Evolutionary conservation across 2,797 vertebrate species (phyloP), one percentile per base, ranked within the genome.

Genomic region (Spheniscus humboldti): DNA sequence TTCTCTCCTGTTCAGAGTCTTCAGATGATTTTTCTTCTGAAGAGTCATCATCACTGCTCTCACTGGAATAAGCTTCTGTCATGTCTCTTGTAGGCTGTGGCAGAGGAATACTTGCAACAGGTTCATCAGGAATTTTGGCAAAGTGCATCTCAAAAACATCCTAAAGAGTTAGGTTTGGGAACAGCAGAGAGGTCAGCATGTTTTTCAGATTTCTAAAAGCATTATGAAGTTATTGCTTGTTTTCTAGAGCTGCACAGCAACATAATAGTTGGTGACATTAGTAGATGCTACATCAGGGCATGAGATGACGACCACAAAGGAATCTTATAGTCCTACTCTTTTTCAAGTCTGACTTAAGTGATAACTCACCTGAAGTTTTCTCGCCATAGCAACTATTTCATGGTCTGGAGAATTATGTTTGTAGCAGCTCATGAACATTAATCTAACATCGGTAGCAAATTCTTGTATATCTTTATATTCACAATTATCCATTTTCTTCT

Each of bases 391-490:
- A 75, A 99, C 99, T n/a, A 99, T 98, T 95, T 99, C 98, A 63
- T 98, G 98, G 27, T 98, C 98, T 43, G 99, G 98, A 89, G 99
- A 98, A 95, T 99, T 99, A 86, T 96, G 98, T 96, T 98, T 98
- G 96, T 99, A 99, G 96, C 98, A 99, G 96, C 98, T 99, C 96
- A 98, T 98, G 92, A 99, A 99, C 99, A 99, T 99, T 88, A 99
- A 97, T 78, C 99, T 98, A 71, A 99, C 94, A 96, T 99, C 99
- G 11, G 98, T 97, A 71, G 99, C 99, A 97, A 99, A 99, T 86
- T 99, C 98, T 87, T 98, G 98, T 30, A 98, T 98, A 47, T 98
- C 97, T 10, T 94, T 97, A 84, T 99, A 99, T 83, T 98, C 98
- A 37, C 97, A 97, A 6, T 97, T 98, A 80, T 99, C 99, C 98